Evolutionary conservation across 1,140 invertebrate genomes (phyloP), one percentile per base, ranked within the genome.

Genomic region (Formica exsecta): DNA sequence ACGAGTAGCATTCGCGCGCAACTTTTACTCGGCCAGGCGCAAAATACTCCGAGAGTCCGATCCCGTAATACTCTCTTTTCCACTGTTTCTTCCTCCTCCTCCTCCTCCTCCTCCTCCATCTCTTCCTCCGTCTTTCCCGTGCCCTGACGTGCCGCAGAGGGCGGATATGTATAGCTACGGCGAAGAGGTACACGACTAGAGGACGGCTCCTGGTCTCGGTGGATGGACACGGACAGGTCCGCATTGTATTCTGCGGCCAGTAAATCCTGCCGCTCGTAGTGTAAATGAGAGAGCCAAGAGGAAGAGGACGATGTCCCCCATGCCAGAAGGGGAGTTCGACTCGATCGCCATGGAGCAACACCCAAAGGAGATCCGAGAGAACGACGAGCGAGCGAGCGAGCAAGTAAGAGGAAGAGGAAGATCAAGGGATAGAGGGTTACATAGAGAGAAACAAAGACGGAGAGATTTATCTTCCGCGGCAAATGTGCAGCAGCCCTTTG

Each of bases 221-320:
- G 92, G 94, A 95, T 95, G 94, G 94, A 94, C 94, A 94, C 90
- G 92, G 94, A 95, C 94, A 94, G 94, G 93, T 93, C 92, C 92
- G 94, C 94, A 95, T 95, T 95, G 94, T 95, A 93, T 95, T 95
- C 94, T 86, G 85, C 89, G 91, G 93, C 93, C 94, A 95, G 94
- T 95, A 95, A 95, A 95, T 95, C 92, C 92, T 94, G 83, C 59
- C 85, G 51, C 88, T 86, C 89, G 87, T 93, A 95, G 94, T 95
- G 94, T 95, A 95, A 95, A 95, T 95, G 94, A 95, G 94, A 95
- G 94, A 91, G 89, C 90, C 90, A 79, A 83, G 85, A 29, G 66
- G 77, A 66, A 54, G 65, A 71, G 66, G 19, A 41, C 32, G 36
- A 66, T 65, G 41, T 51, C 5, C 64, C 79, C 80, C 86, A 61